Evolutionary conservation across 2,888 invertebrate genomes (phyloP).

Genomic region (Agrotis exclamationis): DNA sequence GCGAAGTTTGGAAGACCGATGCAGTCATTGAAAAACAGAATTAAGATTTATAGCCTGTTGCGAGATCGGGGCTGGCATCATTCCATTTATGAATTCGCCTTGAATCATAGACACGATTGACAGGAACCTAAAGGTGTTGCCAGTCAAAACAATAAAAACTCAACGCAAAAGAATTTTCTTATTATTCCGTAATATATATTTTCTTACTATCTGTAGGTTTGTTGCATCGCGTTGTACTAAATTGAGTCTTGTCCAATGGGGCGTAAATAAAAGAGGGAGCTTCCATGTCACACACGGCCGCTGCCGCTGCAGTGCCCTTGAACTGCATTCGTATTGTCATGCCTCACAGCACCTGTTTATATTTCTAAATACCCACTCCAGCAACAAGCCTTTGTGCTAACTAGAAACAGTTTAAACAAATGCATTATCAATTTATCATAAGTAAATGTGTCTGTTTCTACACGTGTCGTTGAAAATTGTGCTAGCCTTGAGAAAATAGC

Average conservation of each 20-base stretch:
- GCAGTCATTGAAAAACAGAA: too few species aligned
- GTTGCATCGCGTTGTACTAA: slow-evolving; percentile 12
- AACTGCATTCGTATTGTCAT: slow-evolving; percentile 59
- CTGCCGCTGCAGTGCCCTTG: slow-evolving; percentile 58
- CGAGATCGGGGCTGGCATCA: neutral
- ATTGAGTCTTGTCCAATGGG: slow-evolving; percentile 47
- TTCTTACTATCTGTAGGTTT: neutral
- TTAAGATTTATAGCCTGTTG: neutral
- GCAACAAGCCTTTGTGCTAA: slow-evolving; percentile 35
- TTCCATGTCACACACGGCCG: slow-evolving; percentile 54
- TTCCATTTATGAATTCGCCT: slow-evolving; percentile 17
- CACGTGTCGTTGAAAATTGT: slow-evolving; percentile 27
- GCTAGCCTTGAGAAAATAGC: slow-evolving; percentile 22
- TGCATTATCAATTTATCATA: slow-evolving; percentile 14
- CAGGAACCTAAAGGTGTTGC: neutral
- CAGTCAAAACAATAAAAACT: neutral
- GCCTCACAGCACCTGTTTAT: slow-evolving; percentile 43
- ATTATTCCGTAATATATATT: too few species aligned
- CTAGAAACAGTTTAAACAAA: slow-evolving; percentile 20
- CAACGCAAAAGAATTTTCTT: too few species aligned
- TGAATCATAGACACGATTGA: neutral
- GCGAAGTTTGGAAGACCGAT: too few species aligned
- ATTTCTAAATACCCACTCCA: slow-evolving; percentile 36
- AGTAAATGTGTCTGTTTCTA: neutral
- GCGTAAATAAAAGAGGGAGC: slow-evolving; percentile 55